phyloP scores from a whole-genome alignment of 1,140 invertebrate genomes.

The Lutraria rhynchaena region DNA sequence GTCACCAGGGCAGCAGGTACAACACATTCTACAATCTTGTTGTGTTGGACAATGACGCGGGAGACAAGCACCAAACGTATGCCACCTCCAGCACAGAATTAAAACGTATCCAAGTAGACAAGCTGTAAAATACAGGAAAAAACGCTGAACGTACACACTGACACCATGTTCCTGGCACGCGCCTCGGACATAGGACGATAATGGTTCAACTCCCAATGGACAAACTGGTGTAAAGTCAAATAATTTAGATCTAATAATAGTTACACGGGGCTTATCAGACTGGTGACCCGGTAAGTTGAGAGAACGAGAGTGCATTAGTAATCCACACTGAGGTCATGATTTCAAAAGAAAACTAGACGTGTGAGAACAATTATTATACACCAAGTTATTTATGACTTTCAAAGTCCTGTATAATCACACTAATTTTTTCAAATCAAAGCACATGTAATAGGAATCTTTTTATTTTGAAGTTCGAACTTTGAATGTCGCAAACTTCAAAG shows the following conservation, averaged over 20 bases:
- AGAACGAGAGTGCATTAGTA: too few species aligned
- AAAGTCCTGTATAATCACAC: too few species aligned
- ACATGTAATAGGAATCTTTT: too few species aligned
- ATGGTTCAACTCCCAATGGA: not conserved
- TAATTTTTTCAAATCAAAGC: too few species aligned
- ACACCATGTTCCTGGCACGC: not conserved
- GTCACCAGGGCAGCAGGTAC: slow-evolving; percentile 30
- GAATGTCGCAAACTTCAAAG: too few species aligned
- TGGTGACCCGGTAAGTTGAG: not conserved
- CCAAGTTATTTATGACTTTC: too few species aligned
- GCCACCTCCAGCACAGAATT: slow-evolving; percentile 42
- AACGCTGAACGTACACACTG: not conserved
- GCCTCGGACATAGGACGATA: not conserved
- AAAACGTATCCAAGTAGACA: slow-evolving; percentile 25
- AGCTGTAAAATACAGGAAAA: slow-evolving; percentile 5
- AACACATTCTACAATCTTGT: slow-evolving; percentile 14
- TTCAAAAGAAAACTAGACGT: too few species aligned
- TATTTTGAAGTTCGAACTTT: too few species aligned
- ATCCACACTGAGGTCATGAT: too few species aligned
- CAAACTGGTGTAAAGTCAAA: not conserved
- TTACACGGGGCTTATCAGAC: not conserved
- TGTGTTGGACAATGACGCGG: slow-evolving; percentile 8
- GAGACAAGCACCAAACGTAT: slow-evolving; percentile 42
- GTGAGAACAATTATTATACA: too few species aligned
- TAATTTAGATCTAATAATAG: not conserved